Conservation (phyloP, 2,113 vertebrate species). For the Nettapus auritus region DNA sequence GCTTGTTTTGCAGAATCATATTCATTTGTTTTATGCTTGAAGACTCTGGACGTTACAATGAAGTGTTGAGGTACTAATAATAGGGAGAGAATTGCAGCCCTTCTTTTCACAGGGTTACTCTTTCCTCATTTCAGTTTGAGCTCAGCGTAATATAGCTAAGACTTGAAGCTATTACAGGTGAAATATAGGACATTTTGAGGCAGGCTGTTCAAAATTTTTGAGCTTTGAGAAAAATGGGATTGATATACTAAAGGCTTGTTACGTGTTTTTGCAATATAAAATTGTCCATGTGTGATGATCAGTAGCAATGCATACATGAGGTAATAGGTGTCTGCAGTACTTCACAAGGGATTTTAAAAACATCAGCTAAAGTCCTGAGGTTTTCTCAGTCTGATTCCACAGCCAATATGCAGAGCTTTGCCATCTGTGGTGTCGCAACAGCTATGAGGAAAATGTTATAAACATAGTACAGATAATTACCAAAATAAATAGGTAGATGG, state of each 20-base stretch:
- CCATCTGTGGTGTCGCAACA: neutral
- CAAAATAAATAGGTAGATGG: neutral
- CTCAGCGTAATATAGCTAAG: neutral
- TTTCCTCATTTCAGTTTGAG: neutral
- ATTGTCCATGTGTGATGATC: neutral
- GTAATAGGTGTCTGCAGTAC: neutral
- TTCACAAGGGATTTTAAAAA: neutral
- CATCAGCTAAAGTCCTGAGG: neutral
- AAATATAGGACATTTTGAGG: neutral
- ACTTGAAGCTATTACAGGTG: neutral
- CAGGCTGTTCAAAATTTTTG: neutral
- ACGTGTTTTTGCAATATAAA: neutral
- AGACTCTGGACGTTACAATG: slow-evolving; percentile 30
- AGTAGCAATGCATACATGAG: neutral
- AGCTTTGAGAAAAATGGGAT: neutral
- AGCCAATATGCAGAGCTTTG: neutral
- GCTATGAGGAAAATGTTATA: neutral
- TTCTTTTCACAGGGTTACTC: neutral
- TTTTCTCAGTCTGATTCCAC: neutral
- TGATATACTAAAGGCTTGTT: neutral
- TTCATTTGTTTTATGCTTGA: slow-evolving; percentile 19
- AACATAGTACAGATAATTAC: neutral
- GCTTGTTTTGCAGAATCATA: neutral
- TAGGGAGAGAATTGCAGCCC: neutral
- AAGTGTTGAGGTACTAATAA: neutral